phyloP scores from a whole-genome alignment of 2,113 vertebrate species.

The Gopherus flavomarginatus region DNA sequence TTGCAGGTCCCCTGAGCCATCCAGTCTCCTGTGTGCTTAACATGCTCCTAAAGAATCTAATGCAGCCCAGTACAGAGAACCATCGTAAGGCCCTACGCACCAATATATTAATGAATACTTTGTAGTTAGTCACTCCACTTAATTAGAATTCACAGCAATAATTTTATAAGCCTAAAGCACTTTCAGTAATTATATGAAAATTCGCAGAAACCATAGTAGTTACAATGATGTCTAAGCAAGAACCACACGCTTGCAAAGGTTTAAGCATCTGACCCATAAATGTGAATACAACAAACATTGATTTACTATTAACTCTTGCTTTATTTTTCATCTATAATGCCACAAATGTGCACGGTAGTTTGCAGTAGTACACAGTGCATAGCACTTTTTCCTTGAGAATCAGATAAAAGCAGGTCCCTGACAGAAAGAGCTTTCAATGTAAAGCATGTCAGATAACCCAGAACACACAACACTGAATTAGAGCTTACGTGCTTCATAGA shows the following conservation, averaged over 20 bases:
- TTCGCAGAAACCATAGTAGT: not conserved
- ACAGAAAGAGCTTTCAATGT: not conserved
- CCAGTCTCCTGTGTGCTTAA: not conserved
- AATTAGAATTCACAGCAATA: not conserved
- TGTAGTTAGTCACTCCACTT: not conserved
- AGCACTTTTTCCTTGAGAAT: not conserved
- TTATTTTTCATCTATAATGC: not conserved
- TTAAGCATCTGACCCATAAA: not conserved
- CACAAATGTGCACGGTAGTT: not conserved
- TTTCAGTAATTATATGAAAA: not conserved
- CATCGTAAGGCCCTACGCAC: not conserved
- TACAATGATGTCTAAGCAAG: not conserved
- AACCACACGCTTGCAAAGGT: not conserved
- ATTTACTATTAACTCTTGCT: not conserved
- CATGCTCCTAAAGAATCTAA: not conserved
- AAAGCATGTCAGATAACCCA: rapidly evolving
- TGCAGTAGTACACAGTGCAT: not conserved
- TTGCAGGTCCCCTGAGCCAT: not conserved
- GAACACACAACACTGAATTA: not conserved
- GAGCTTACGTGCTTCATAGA: not conserved
- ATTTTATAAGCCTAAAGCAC: not conserved
- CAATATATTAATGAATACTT: not conserved
- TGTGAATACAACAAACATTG: not conserved
- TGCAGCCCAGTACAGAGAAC: not conserved
- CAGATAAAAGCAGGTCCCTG: not conserved